Base-by-base conservation (phyloP, 2,113 vertebrate species). In the Chaetops frenatus region DNA sequence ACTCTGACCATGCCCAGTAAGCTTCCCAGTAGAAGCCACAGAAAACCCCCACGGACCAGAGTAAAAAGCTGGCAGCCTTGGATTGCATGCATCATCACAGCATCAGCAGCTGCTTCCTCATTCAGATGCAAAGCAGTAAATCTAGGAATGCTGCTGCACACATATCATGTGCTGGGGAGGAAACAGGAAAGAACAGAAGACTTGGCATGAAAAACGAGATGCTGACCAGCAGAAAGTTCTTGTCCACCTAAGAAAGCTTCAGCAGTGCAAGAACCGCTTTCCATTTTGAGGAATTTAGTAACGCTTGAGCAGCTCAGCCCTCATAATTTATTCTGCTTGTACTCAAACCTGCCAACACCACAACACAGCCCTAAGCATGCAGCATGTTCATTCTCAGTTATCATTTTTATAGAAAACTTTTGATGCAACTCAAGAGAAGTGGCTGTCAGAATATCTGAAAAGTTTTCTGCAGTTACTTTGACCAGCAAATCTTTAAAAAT, bases 111-210 rank as follows among this genome's bases (percentile, higher is more conserved):
- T 96, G 90, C 91, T 97, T 96, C 91, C 95, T 93, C 15, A 12
- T 86, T 83, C 79, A 15, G 86, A 95, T 83, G 91, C 91, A 94
- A 87, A 85, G 45, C 91, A 91, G 94, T 97, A 97, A 98, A 97
- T 97, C 92, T 94, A 60, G 56, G 66, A 93, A 60, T 21, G 28
- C 62, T 84, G 92, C 84, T 77, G 64, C 86, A 89, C 85, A 92
- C 86, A 85, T 62, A 61, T 77, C 84, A 88, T 12, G 29, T 12
- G 61, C 36, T n/a, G 36, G 74, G 58, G 83, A 95, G 92, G 74
- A 93, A 81, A 79, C 86, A 8, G 67, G 95, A 79, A 91, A 96
- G 91, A 94, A 66, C 42, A 40, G 84, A 91, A 76, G 58, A 61
- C 57, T 65, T n/a, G 25, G 58, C 58, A 51, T 93, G 94, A 97